Conservation (phyloP, 1,140 invertebrate genomes). For the Anastatus disparis region DNA sequence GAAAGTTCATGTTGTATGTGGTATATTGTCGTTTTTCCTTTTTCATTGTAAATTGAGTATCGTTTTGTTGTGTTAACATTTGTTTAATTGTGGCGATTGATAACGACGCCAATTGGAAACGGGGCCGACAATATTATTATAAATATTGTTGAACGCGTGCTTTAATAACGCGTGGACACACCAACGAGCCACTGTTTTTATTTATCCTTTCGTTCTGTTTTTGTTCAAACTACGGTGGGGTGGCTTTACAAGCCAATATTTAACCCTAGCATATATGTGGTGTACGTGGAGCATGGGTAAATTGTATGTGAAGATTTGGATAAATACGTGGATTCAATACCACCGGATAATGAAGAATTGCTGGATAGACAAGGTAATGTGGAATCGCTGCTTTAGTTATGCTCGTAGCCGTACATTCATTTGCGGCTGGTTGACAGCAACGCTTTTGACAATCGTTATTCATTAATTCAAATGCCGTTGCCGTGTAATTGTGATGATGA, state of each 20-base stretch:
- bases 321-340: conserved; percentile 66
- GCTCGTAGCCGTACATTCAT: too few relatives aligned
- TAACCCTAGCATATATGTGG: conserved; percentile 63
- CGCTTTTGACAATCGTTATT: background rate
- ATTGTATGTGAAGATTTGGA: conserved; percentile 64
- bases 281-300: conserved; percentile 63
- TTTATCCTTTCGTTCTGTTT: background rate
- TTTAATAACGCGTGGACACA: background rate
- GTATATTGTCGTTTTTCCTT: too few relatives aligned
- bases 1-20: too few relatives aligned
- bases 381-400: too few relatives aligned
- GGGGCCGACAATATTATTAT: too few relatives aligned
- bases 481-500: background rate
- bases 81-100: too few relatives aligned
- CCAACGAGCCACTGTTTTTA: background rate
- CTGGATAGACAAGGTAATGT: conserved; percentile 9
- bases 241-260: background rate
- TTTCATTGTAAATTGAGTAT: too few relatives aligned
- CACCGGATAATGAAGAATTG: conserved; percentile 60
- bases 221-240: background rate
- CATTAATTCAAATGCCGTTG: background rate
- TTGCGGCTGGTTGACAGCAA: background rate
- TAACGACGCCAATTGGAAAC: too few relatives aligned
- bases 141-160: too few relatives aligned
- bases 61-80: too few relatives aligned